These are phyloP conservation scores for Origma solitaria DNA, from an alignment of 2,113 vertebrate species.

Conservation along the genomic window DNA sequence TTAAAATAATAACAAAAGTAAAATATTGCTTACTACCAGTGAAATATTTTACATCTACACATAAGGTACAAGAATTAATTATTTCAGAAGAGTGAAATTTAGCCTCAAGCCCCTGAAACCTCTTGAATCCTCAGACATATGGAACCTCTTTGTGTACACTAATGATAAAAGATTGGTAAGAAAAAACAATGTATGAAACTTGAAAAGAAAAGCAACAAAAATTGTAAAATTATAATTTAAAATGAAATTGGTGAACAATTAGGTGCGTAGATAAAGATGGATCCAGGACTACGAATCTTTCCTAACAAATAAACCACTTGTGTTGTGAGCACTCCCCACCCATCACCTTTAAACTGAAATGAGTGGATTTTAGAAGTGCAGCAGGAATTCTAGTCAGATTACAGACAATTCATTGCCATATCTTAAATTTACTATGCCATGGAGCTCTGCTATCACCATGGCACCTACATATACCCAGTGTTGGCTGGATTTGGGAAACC, in stretches of 20 bases:
- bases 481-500: not conserved
- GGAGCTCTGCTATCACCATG: not conserved
- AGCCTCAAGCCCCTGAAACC: not conserved
- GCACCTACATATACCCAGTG: rapidly evolving
- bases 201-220: not conserved
- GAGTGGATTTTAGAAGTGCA: not conserved
- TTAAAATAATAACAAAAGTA: not conserved
- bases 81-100: not conserved
- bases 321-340: not conserved
- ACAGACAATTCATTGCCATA: not conserved
- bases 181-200: not conserved
- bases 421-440: not conserved
- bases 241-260: not conserved
- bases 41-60: not conserved
- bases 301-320: not conserved
- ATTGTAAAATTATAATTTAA: not conserved
- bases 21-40: not conserved
- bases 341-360: not conserved
- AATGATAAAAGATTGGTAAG: not conserved
- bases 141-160: not conserved
- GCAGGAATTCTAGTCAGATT: not conserved
- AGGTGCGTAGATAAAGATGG: not conserved
- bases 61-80: not conserved
- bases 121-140: not conserved
- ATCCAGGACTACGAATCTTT: not conserved